phyloP scores from a whole-genome alignment of 92 coral and sea anemone species.

The Bergia puertoricense region DNA sequence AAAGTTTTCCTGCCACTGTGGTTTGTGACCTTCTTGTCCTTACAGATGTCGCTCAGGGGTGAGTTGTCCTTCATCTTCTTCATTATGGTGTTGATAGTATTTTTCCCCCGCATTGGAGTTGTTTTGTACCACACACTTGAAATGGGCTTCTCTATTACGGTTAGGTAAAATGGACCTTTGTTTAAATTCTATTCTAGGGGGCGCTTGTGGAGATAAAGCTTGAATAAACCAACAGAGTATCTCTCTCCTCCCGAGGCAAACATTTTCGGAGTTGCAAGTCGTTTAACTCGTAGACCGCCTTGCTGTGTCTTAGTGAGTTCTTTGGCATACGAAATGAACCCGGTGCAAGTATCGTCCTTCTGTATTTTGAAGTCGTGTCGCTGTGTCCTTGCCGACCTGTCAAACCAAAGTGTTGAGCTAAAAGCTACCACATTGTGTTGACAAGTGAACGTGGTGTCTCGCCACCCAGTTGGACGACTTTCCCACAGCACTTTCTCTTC shows the following conservation, averaged over 20 bases:
- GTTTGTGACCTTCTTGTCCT: constrained; percentile 51
- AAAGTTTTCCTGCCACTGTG: constrained; percentile 58
- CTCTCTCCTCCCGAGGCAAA: constrained; percentile 33
- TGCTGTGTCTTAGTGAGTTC: constrained; percentile 15
- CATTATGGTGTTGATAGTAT: constrained; percentile 34
- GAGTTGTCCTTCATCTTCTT: too few species aligned
- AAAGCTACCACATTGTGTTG: constrained; percentile 45
- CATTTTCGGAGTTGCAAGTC: constrained; percentile 57
- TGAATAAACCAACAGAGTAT: constrained; percentile 41
- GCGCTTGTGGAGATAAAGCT: constrained; percentile 37
- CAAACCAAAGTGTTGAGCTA: constrained; percentile 44
- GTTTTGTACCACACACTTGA: constrained; percentile 52
- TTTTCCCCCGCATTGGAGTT: constrained; percentile 49
- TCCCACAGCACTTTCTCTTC: constrained; percentile 46
- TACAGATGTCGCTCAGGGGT: too few species aligned
- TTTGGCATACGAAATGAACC: constrained; percentile 21
- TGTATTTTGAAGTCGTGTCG: constrained; percentile 44
- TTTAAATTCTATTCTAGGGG: constrained; percentile 38
- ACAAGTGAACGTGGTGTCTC: constrained; percentile 26
- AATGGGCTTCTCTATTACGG: constrained; percentile 50
- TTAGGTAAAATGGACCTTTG: constrained; percentile 53
- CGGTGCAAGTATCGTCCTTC: constrained; percentile 42
- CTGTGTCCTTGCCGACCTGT: constrained; percentile 50
- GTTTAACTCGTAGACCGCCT: constrained; percentile 45
- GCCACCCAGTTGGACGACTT: constrained; percentile 27